These are phyloP conservation scores for Chlamydotis undulata DNA, from an alignment of 2,113 vertebrate species.

Conservation along the genomic window DNA sequence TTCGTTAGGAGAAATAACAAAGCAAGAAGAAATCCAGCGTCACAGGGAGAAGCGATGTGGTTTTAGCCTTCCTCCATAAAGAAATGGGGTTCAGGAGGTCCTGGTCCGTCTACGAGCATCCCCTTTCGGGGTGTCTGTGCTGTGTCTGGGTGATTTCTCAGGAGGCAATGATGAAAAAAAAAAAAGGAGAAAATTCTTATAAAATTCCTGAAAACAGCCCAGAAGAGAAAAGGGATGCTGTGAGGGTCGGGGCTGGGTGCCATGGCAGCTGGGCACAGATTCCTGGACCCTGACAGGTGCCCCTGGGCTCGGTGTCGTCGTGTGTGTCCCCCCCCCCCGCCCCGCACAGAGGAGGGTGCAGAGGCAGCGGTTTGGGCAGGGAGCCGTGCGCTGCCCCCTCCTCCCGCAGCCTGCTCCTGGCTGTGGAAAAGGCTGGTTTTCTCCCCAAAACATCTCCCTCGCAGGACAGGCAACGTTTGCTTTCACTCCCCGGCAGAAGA, in stretches of 20 bases:
- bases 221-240: not conserved
- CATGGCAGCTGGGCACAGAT: not conserved
- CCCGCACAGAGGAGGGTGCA: not conserved
- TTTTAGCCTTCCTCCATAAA: not conserved
- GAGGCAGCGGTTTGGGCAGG: not conserved
- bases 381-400: not conserved
- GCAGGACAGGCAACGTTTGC: fast-evolving
- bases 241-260: fast-evolving
- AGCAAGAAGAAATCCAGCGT: not conserved
- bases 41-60: fast-evolving
- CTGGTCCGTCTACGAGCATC: fast-evolving
- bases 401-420: not conserved
- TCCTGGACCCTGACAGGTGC: not conserved
- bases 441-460: not conserved
- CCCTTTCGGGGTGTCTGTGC: not conserved
- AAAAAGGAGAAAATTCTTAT: not conserved
- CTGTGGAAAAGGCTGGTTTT: not conserved
- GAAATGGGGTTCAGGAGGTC: not conserved
- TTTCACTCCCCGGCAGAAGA: not conserved
- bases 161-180: not conserved
- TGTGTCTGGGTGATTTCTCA: not conserved
- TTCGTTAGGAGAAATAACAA: not conserved
- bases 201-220: not conserved
- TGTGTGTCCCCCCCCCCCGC: too few species aligned
- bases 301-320: fast-evolving